These are phyloP conservation scores for Holothuria leucospilota DNA, from an alignment of 53 echinoderm and acorn worm species.

Conservation along the genomic window DNA sequence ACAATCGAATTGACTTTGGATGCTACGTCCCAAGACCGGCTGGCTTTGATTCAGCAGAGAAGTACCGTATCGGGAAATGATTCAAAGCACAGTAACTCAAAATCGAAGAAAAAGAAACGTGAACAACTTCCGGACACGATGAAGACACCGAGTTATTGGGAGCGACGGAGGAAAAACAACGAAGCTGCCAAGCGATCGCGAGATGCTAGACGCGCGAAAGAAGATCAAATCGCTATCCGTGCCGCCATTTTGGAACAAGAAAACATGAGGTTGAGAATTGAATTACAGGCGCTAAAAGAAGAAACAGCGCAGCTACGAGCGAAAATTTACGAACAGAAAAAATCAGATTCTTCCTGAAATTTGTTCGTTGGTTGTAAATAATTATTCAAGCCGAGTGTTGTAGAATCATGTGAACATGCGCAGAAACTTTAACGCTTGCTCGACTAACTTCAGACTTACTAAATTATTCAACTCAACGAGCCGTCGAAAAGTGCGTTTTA, in stretches of 20 bases:
- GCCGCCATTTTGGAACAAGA: conserved; percentile 95
- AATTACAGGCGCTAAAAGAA: conserved; percentile 84
- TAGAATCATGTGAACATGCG: too few species aligned
- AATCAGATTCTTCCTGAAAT: conserved; percentile 20
- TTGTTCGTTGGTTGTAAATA: too few species aligned
- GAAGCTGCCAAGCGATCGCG: conserved; percentile 94
- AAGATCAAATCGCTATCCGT: conserved; percentile 95
- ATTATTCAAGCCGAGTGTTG: too few species aligned
- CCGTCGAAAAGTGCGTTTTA: too few species aligned
- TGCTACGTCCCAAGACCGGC: conserved; percentile 20
- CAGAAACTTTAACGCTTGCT: too few species aligned
- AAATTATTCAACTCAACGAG: too few species aligned
- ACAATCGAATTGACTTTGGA: conserved; percentile 43
- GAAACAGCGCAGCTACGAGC: conserved; percentile 79
- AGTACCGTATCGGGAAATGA: conserved; percentile 51
- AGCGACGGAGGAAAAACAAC: conserved; percentile 94
- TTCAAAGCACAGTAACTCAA: conserved; percentile 46
- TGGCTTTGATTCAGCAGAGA: conserved; percentile 20
- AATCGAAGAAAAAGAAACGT: conserved; percentile 67
- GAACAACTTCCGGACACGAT: conserved; percentile 63
- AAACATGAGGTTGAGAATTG: conserved; percentile 86
- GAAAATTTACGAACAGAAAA: conserved; percentile 72
- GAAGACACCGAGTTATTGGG: conserved; percentile 95
- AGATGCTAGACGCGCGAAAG: conserved; percentile 93
- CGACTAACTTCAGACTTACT: too few species aligned